These are phyloP conservation scores for Troides aeacus DNA, from an alignment of 2,888 invertebrate genomes.

Conservation along the genomic window DNA sequence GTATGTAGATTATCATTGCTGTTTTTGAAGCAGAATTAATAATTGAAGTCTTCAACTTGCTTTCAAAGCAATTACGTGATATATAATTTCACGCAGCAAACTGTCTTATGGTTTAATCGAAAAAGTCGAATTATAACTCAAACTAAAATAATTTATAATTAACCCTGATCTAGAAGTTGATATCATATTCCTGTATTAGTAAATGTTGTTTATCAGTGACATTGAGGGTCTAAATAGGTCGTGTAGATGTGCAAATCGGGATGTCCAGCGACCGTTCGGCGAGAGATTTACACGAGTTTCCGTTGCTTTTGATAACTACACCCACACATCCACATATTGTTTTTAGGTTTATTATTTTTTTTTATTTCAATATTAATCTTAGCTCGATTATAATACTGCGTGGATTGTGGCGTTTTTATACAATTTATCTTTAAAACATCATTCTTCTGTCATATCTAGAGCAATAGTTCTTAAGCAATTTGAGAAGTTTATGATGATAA, in stretches of 20 bases:
- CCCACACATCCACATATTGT: constrained; percentile 47
- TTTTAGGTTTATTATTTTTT: constrained; percentile 6
- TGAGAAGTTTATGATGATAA: too few species aligned
- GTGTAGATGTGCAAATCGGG: constrained; percentile 30
- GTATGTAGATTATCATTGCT: too few species aligned
- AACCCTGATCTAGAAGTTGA: constrained; percentile 28
- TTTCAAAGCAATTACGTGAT: too few species aligned
- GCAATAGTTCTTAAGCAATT: too few species aligned
- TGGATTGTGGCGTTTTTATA: not conserved
- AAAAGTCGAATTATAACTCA: not conserved
- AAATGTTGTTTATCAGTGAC: constrained; percentile 43
- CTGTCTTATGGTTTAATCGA: too few species aligned
- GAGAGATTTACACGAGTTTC: constrained; percentile 46
- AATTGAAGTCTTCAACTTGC: too few species aligned
- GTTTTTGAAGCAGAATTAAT: too few species aligned
- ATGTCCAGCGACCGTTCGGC: constrained; percentile 27
- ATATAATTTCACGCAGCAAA: too few species aligned
- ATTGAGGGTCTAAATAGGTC: constrained; percentile 49
- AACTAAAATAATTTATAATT: not conserved
- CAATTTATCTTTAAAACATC: too few species aligned
- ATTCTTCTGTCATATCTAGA: too few species aligned
- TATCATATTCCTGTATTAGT: constrained; percentile 6
- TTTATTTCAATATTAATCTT: not conserved
- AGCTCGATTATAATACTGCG: not conserved
- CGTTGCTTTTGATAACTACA: constrained; percentile 41